A percentile compares a stretch with the other conserved stretches of the same genome.
phyloP scores from a whole-genome alignment of 1,140 invertebrate species.

The Armadillidium nasatum region DNA sequence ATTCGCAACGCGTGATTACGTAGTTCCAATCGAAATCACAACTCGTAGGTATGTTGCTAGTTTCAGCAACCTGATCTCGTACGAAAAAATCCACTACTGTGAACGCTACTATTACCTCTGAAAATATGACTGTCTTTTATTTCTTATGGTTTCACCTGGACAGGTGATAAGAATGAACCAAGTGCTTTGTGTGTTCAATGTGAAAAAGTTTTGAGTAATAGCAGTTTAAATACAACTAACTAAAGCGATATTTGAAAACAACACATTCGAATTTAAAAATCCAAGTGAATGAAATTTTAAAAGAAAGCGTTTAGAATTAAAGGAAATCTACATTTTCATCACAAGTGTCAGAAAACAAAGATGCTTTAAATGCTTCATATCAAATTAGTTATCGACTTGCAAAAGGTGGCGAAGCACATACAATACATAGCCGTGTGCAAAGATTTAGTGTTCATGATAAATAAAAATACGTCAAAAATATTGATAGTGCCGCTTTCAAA shows the following conservation, averaged over 20 bases:
- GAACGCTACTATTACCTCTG: too few relatives aligned
- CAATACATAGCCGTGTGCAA: constrained; percentile 7
- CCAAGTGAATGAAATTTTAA: not conserved
- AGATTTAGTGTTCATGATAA: constrained; percentile 15
- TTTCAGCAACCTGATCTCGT: too few relatives aligned
- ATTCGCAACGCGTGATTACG: too few relatives aligned
- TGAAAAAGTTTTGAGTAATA: not conserved
- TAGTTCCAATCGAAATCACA: too few relatives aligned
- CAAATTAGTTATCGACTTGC: not conserved
- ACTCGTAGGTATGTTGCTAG: too few relatives aligned
- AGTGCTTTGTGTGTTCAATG: not conserved
- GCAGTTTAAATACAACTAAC: not conserved
- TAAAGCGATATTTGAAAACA: not conserved
- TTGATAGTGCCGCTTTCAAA: constrained; percentile 26
- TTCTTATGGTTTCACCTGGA: not conserved
- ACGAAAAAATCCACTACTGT: too few relatives aligned
- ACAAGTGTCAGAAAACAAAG: not conserved
- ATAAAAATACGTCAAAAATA: not conserved
- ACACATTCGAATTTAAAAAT: not conserved
- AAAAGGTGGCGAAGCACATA: not conserved
- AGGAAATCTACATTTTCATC: not conserved
- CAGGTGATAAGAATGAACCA: not conserved
- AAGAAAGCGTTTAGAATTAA: not conserved
- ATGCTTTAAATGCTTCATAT: not conserved
- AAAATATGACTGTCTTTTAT: not conserved